Conservation (phyloP, 2,113 vertebrate species). For the Hyaena hyaena region DNA sequence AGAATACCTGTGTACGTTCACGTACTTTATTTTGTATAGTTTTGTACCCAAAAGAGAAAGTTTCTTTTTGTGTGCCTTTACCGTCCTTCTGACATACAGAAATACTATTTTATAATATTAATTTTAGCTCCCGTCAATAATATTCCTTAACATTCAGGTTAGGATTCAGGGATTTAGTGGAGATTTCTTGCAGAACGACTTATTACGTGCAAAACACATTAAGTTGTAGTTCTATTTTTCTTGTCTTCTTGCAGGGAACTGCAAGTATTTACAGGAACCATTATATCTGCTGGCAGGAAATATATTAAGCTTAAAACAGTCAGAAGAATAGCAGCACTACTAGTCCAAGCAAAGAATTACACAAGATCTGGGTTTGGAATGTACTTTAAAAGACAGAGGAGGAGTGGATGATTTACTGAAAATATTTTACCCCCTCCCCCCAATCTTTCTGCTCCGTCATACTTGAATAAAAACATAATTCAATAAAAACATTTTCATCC, state of each 20-base stretch:
- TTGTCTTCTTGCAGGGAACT: slow-evolving; percentile 27
- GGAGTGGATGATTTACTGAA: slow-evolving; percentile 45
- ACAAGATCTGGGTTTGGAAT: slow-evolving; percentile 67
- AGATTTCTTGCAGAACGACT: background rate
- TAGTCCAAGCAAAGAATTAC: slow-evolving; percentile 64
- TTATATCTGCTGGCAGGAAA: slow-evolving; percentile 52
- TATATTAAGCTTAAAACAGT: slow-evolving; percentile 68
- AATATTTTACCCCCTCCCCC: background rate
- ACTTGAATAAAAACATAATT: slow-evolving; percentile 53
- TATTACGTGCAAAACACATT: background rate
- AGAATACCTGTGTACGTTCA: background rate
- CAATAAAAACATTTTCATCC: slow-evolving; percentile 58
- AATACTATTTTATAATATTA: background rate
- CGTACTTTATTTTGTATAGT: background rate
- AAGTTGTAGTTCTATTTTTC: background rate
- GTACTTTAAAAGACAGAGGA: slow-evolving; percentile 16
- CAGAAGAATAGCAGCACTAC: slow-evolving; percentile 8
- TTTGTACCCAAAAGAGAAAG: background rate
- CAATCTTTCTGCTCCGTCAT: background rate
- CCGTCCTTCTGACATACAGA: background rate
- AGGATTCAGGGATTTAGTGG: background rate
- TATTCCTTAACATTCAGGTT: background rate
- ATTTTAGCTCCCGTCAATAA: background rate
- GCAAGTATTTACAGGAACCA: slow-evolving; percentile 58
- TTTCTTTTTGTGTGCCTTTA: background rate